phyloP scores from a whole-genome alignment of 35 echinoderm and acorn worm species.

The Apostichopus japonicus region DNA sequence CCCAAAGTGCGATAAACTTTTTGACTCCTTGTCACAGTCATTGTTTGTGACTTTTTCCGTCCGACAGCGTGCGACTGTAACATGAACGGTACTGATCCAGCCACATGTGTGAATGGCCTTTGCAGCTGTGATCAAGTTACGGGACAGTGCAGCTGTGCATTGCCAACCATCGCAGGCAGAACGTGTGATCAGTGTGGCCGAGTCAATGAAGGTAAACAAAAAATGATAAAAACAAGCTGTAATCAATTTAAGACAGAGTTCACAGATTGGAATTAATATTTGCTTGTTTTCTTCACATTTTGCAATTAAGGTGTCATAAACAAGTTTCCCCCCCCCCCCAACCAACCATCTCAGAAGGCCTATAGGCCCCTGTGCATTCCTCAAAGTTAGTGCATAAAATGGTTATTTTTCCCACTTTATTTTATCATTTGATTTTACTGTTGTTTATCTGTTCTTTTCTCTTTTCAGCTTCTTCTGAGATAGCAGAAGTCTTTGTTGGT shows the following conservation, averaged over 20 bases:
- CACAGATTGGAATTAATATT: too few relatives aligned
- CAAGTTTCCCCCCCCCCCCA: too few relatives aligned
- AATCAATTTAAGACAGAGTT: not conserved
- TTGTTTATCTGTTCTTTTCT: not conserved
- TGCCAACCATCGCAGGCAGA: conserved; percentile 83
- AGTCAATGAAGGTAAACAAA: conserved; percentile 69
- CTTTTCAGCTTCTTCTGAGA: conserved; percentile 42
- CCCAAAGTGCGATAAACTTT: too few relatives aligned
- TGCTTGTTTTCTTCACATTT: too few relatives aligned
- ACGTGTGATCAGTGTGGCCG: conserved; percentile 90
- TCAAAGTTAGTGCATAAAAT: too few relatives aligned
- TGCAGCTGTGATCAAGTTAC: conserved; percentile 82
- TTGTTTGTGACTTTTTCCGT: too few relatives aligned
- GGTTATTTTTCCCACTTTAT: too few relatives aligned
- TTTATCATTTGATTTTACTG: not conserved
- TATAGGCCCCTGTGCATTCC: too few relatives aligned
- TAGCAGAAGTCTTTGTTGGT: conserved; percentile 80
- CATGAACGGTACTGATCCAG: conserved; percentile 60
- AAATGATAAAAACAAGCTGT: not conserved
- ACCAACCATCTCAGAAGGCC: too few relatives aligned
- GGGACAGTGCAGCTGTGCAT: conserved; percentile 85
- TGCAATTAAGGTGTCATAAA: too few relatives aligned
- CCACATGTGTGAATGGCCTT: conserved; percentile 53
- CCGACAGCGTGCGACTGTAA: conserved; percentile 78
- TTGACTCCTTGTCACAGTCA: too few relatives aligned